Percentiles rank a stretch among this genome's conserved stretches.
These are phyloP conservation scores for Narcine bancroftii DNA, from an alignment of 2,113 vertebrate species.

Conservation along the genomic window DNA sequence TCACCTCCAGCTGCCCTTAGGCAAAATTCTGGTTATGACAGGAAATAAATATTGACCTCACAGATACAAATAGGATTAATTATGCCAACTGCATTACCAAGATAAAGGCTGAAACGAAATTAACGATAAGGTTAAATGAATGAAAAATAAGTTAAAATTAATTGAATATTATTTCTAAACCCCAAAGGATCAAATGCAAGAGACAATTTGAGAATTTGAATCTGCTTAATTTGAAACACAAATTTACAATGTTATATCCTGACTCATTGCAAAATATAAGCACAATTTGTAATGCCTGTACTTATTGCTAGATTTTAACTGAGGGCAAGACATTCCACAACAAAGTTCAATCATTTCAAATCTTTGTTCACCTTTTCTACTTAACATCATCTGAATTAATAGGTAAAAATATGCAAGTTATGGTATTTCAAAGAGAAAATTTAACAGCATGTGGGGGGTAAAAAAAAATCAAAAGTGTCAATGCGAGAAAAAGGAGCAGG, in stretches of 20 bases:
- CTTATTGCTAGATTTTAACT: not conserved
- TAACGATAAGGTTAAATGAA: not conserved
- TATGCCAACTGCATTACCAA: not conserved
- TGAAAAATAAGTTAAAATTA: not conserved
- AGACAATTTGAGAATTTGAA: not conserved
- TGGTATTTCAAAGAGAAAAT: not conserved
- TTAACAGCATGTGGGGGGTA: not conserved
- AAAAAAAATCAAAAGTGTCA: not conserved
- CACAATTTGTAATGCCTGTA: not conserved
- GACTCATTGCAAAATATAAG: not conserved
- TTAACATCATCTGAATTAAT: no score
- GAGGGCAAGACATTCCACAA: not conserved
- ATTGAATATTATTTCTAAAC: not conserved
- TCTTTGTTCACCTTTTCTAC: not conserved
- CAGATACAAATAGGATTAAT: not conserved
- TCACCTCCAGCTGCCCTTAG: not conserved
- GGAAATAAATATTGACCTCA: not conserved
- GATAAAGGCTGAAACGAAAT: not conserved
- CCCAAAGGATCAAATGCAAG: not conserved
- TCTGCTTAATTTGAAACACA: not conserved
- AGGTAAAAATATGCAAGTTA: no score
- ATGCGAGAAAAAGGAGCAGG: no score
- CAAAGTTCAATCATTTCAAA: not conserved
- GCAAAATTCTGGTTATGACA: not conserved
- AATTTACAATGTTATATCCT: not conserved